Conservation (phyloP, 2,888 invertebrate species). For the Orthosia cruda region DNA sequence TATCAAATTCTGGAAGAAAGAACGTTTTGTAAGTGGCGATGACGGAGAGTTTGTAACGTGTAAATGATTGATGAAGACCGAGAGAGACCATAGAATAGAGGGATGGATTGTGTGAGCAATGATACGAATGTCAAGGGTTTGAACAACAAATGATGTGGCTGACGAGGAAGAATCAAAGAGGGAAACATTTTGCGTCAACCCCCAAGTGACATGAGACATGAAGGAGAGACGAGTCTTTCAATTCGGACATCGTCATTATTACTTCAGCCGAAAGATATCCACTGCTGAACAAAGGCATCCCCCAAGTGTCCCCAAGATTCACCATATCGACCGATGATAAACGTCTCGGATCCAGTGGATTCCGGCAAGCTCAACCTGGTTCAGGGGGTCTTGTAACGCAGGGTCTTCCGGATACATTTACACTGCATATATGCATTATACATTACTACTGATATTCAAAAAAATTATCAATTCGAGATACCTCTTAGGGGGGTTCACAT, state of each 20-base stretch:
- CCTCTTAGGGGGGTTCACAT: background rate
- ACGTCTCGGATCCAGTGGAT: too few relatives aligned
- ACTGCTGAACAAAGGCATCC: too few relatives aligned
- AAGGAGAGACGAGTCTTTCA: background rate
- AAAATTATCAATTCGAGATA: slow-evolving; percentile 1
- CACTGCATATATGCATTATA: too few relatives aligned
- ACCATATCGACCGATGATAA: too few relatives aligned
- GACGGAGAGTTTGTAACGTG: background rate
- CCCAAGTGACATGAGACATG: background rate
- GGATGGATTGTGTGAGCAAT: background rate
- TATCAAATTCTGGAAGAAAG: slow-evolving; percentile 45
- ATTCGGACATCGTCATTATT: too few relatives aligned
- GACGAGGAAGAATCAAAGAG: background rate
- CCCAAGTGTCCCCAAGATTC: too few relatives aligned
- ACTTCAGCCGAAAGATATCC: too few relatives aligned
- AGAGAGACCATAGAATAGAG: background rate
- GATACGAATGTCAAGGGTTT: background rate
- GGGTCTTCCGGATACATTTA: too few relatives aligned
- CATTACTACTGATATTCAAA: too few relatives aligned
- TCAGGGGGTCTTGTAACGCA: too few relatives aligned
- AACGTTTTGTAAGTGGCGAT: background rate
- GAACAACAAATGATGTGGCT: background rate
- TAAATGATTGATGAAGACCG: background rate
- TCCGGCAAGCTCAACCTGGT: too few relatives aligned
- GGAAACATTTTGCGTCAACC: background rate